Conservation (phyloP, 1,140 invertebrate species). For the Drosophila pectinifera region DNA sequence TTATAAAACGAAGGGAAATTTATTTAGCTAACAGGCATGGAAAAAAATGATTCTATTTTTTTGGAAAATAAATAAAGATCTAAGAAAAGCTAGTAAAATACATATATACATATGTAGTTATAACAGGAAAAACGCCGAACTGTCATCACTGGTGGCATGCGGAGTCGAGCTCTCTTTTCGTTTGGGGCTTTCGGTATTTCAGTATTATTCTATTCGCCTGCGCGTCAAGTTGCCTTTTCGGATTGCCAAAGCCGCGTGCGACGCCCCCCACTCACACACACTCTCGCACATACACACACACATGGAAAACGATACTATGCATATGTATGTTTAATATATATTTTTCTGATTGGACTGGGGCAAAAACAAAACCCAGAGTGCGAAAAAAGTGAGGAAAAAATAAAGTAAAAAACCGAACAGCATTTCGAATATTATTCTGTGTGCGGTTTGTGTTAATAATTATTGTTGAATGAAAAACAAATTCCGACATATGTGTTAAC, state of each 20-base stretch:
- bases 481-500: slow-evolving; percentile 65
- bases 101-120: neutral
- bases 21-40: too few relatives aligned
- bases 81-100: neutral
- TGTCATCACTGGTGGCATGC: slow-evolving; percentile 23
- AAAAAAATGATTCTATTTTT: too few relatives aligned
- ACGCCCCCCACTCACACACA: slow-evolving; percentile 28
- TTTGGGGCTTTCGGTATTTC: slow-evolving; percentile 52
- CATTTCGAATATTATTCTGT: slow-evolving; percentile 46
- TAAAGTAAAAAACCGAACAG: slow-evolving; percentile 44
- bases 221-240: slow-evolving; percentile 71
- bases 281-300: slow-evolving; percentile 42
- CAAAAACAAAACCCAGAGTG: slow-evolving; percentile 64
- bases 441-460: slow-evolving; percentile 53
- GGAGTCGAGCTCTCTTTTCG: slow-evolving; percentile 34
- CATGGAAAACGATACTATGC: slow-evolving; percentile 55
- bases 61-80: too few relatives aligned
- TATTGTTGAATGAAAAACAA: slow-evolving; percentile 43
- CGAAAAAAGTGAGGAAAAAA: slow-evolving; percentile 46
- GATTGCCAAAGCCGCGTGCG: slow-evolving; percentile 56
- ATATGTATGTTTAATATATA: slow-evolving; percentile 72
- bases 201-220: slow-evolving; percentile 81
- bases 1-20: too few relatives aligned
- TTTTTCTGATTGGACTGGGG: slow-evolving; percentile 76
- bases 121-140: slow-evolving; percentile 2